Percentiles rank a stretch among this genome's conserved stretches.
These are phyloP conservation scores for Leucoraja erinaceus DNA, from an alignment of 2,113 vertebrate species.

Conservation along the genomic window DNA sequence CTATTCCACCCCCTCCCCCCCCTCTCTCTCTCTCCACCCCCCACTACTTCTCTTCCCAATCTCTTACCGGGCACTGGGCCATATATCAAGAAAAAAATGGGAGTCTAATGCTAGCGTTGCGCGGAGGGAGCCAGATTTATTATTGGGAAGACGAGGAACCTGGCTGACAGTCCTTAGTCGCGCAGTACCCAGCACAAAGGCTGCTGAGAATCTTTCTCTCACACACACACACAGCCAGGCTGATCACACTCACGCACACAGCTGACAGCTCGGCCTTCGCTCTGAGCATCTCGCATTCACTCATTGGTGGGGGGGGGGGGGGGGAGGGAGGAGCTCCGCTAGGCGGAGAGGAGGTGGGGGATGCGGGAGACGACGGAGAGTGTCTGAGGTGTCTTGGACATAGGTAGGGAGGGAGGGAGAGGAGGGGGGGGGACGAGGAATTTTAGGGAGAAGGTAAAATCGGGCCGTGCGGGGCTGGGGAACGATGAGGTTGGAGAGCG, in stretches of 20 bases:
- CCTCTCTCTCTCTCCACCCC: not conserved
- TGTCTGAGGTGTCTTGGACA: no score
- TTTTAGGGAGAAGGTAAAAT: rapidly evolving
- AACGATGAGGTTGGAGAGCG: no score
- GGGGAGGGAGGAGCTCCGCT: no score
- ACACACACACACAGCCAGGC: no score
- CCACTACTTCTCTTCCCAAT: no score
- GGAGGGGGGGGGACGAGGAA: no score
- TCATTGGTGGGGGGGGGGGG: not conserved
- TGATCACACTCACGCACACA: no score
- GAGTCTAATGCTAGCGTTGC: not conserved
- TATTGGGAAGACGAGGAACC: not conserved
- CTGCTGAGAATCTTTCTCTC: not conserved
- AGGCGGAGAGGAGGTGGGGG: no score
- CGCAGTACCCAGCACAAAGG: not conserved
- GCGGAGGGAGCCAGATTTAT: not conserved
- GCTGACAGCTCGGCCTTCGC: not conserved
- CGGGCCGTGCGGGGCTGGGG: no score
- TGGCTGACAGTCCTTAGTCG: not conserved
- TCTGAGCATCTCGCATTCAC: not conserved
- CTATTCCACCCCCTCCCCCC: no score
- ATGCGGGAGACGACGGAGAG: no score
- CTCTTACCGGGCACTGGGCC: not conserved
- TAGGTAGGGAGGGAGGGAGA: no score
- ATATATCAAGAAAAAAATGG: not conserved